phyloP scores from a whole-genome alignment of 2,888 invertebrate species.

The Thecocarcelia acutangulata region DNA sequence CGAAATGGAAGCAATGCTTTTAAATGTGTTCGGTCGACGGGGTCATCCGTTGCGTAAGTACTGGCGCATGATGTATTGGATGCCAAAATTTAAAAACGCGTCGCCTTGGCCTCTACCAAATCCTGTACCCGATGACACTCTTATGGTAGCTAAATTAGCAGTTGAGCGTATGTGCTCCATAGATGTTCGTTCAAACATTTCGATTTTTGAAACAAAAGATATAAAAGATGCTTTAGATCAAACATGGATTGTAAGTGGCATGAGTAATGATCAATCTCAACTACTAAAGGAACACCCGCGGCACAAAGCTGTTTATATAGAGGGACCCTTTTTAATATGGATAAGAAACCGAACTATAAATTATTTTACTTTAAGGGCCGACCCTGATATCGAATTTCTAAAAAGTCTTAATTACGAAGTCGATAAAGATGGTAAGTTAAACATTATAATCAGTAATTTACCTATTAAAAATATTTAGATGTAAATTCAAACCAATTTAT shows the following conservation, averaged over 20 bases:
- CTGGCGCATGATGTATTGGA: constrained; percentile 93
- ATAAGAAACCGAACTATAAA: constrained; percentile 88
- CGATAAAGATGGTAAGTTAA: constrained; percentile 86
- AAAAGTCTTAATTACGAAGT: constrained; percentile 82
- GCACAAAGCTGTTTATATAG: constrained; percentile 88
- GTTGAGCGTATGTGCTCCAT: constrained; percentile 91
- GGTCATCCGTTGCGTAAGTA: constrained; percentile 88
- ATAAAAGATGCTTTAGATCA: constrained; percentile 90
- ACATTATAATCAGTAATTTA: not conserved
- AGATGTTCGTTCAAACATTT: constrained; percentile 87
- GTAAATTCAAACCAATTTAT: too few relatives aligned
- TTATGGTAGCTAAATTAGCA: constrained; percentile 91
- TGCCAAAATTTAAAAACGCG: constrained; percentile 95
- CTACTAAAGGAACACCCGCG: constrained; percentile 86
- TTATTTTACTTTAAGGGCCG: constrained; percentile 91
- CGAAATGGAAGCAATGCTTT: constrained; percentile 91
- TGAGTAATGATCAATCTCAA: constrained; percentile 88
- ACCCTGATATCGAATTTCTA: constrained; percentile 83
- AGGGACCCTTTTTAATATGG: constrained; percentile 93
- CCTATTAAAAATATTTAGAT: too few relatives aligned
- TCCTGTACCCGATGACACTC: constrained; percentile 88
- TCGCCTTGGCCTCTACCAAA: constrained; percentile 93
- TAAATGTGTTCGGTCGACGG: constrained; percentile 91
- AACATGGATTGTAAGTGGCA: constrained; percentile 96
- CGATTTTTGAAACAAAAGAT: constrained; percentile 86